Base-by-base conservation (phyloP, 2,888 invertebrate genomes). In the Onthophagus sagittarius region DNA sequence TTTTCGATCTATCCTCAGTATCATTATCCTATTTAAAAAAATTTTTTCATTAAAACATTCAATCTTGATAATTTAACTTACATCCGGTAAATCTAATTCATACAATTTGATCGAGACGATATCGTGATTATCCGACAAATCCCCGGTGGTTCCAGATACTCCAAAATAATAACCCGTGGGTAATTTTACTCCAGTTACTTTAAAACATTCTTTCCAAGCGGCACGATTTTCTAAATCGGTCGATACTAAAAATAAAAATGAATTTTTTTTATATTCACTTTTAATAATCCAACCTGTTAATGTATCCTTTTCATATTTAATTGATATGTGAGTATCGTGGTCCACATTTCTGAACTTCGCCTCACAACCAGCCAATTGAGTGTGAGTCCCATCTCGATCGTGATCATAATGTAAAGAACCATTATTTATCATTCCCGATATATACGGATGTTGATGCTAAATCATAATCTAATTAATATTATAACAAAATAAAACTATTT, bases 351-450 rank as follows among this genome's bases (percentile, higher is more conserved):
- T 89, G 85, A 99, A 95, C 83, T 97, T 96, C 6, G 96, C 95
- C 85, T 98, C 97, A 86, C 99, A 99, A 31, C 99, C 99, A 13
- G 97, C 94, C 11, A 99, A 85, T 86, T 98, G 96, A 0, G 99
- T 99, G 84, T 98, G 98, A 0, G 99, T 99, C 69, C 99, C 99
- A 87, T 99, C 99, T 65, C 95, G 88, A 83, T 99, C 99, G 85
- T 99, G 99, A 86, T 99, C 99, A 85, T 99, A 99, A 83, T 94
- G 93, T 75, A 96, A 87, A 0, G 94, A 89, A 13, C 99, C 99
- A 86, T 99, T 99, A 86, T 97, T 98, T 1, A 99, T 90, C 98
- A 99, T 99, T 2, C 96, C 97, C 72, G 98, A 98, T 80, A 99
- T 92, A 86, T 96, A 99, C 0, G 99, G 99, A 88, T 99, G 99